Evolutionary conservation across 23 tunicate species (phyloP).

Genomic region (Halocynthia roretzi): DNA sequence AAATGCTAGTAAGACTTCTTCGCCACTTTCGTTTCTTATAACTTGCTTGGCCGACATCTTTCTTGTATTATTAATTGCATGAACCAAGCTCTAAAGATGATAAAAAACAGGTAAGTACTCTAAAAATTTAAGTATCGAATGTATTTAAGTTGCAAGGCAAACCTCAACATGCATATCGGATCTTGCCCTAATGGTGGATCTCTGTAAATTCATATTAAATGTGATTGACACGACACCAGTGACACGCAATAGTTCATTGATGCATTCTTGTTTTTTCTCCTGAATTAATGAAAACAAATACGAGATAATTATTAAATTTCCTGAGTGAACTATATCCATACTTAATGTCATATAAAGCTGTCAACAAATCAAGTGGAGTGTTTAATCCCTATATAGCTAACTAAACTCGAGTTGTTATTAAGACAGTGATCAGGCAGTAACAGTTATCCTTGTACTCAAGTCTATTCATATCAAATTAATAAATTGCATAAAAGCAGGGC

Average conservation of each 20-base stretch:
- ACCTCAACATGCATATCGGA: conserved; percentile 77
- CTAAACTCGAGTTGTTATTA: too few relatives aligned
- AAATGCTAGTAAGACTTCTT: conserved; percentile 54
- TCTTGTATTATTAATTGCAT: conserved; percentile 58
- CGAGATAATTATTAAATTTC: too few relatives aligned
- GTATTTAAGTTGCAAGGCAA: neutral
- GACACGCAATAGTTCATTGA: conserved; percentile 68
- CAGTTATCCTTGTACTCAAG: too few relatives aligned
- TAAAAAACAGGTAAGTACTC: neutral
- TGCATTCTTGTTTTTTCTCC: conserved; percentile 68
- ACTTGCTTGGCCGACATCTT: conserved; percentile 85
- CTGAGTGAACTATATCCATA: neutral
- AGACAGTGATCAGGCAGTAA: too few relatives aligned
- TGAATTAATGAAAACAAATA: conserved; percentile 3
- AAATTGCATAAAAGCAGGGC: too few relatives aligned
- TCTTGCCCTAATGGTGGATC: conserved; percentile 74
- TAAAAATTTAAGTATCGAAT: neutral
- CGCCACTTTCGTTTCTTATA: conserved; percentile 66
- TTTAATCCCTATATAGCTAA: too few relatives aligned
- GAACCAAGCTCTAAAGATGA: conserved; percentile 36
- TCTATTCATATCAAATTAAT: too few relatives aligned
- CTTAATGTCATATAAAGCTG: too few relatives aligned
- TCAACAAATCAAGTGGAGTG: too few relatives aligned
- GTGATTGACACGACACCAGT: conserved; percentile 95
- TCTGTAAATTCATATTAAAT: conserved; percentile 69